Evolutionary conservation across 2,888 invertebrate genomes (phyloP).

Genomic region (Automeris io): DNA sequence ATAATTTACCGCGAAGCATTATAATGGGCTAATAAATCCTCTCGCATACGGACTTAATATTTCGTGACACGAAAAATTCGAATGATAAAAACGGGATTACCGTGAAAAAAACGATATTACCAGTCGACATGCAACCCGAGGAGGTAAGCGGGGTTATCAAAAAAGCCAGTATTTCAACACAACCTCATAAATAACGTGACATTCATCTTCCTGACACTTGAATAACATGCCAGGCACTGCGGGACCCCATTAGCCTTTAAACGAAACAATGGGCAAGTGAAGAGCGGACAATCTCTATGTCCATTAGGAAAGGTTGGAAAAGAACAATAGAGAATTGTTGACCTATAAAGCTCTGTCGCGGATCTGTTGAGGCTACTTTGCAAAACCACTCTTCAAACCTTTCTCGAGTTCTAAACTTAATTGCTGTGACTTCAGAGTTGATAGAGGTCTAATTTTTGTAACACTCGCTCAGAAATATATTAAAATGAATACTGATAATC

Average conservation of each 20-base stretch:
- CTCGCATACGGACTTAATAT: slow-evolving; percentile 14
- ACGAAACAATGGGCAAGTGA: slow-evolving; percentile 52
- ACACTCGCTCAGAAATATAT: no score
- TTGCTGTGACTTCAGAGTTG: no score
- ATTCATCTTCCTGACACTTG: slow-evolving; percentile 70
- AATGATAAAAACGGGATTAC: slow-evolving; percentile 32
- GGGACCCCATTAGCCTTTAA: slow-evolving; percentile 63
- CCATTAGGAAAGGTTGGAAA: slow-evolving; percentile 39
- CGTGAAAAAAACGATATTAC: slow-evolving; percentile 28
- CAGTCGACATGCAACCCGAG: slow-evolving; percentile 30
- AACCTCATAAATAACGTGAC: slow-evolving; percentile 62
- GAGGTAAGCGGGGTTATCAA: slow-evolving; percentile 30
- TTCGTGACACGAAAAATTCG: slow-evolving; percentile 29
- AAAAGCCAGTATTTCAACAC: slow-evolving; percentile 41
- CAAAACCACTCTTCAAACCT: slow-evolving; percentile 9
- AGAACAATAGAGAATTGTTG: slow-evolving; percentile 8
- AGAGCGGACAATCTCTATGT: slow-evolving; percentile 22
- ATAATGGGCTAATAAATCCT: slow-evolving; percentile 4
- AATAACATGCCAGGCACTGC: slow-evolving; percentile 52
- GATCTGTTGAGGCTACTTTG: not conserved
- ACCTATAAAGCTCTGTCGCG: not conserved
- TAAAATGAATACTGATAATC: no score
- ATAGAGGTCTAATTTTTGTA: no score
- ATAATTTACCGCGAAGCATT: slow-evolving; percentile 5
- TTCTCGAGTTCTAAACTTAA: no score